Evolutionary conservation across 2,888 invertebrate genomes (phyloP).

Genomic region (Lasioglossum malachurum): DNA sequence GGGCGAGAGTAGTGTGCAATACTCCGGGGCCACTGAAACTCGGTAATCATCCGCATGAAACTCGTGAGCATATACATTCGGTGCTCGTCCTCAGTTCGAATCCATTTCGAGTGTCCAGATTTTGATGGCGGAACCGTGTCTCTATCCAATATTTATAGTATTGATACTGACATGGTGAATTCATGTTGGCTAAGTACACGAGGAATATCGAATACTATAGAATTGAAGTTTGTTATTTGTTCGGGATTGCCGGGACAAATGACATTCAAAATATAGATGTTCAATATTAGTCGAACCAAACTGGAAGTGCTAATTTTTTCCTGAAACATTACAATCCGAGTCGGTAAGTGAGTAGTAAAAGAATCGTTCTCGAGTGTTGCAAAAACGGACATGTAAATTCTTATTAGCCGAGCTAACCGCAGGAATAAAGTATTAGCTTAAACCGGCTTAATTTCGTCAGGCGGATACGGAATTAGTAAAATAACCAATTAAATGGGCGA

Average conservation of each 20-base stretch:
- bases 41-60: slow-evolving; percentile 31
- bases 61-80: slow-evolving; percentile 42
- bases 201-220: background rate
- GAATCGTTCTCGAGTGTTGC: background rate
- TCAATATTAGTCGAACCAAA: background rate
- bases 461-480: background rate
- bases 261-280: background rate
- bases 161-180: background rate
- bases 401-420: background rate
- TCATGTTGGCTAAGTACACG: slow-evolving; percentile 1
- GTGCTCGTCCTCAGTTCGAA: slow-evolving; percentile 39
- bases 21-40: background rate
- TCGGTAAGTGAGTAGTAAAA: background rate
- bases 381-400: background rate
- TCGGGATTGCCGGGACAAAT: background rate
- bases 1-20: slow-evolving; percentile 12
- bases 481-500: background rate
- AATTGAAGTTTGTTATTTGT: background rate
- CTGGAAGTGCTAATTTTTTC: no score
- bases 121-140: slow-evolving; percentile 32
- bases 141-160: slow-evolving; percentile 20
- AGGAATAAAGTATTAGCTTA: background rate
- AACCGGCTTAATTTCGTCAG: background rate
- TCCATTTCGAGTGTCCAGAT: slow-evolving; percentile 32
- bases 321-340: no score